Evolutionary conservation across 2,797 vertebrate species (phyloP).

Genomic region (Trachurus trachurus): DNA sequence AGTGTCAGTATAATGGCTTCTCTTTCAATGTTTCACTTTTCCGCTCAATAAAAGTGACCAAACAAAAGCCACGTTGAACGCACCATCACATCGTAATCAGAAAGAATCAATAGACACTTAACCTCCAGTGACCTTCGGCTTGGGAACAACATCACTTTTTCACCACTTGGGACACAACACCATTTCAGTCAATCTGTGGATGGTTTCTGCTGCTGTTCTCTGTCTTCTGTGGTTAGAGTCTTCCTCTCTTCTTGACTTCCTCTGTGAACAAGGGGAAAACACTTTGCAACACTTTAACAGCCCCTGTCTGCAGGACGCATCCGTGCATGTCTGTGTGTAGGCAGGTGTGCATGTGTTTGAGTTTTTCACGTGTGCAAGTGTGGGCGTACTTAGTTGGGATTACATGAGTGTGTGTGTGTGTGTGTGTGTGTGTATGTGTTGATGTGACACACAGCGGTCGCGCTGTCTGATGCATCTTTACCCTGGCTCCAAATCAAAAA

Average conservation of each 20-base stretch:
- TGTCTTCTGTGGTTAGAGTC: background rate
- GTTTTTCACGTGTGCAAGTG: slow-evolving; percentile 16
- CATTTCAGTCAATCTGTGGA: background rate
- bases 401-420: background rate
- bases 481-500: slow-evolving; percentile 82
- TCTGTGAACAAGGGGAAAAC: slow-evolving; percentile 21
- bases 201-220: background rate
- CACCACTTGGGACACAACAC: slow-evolving; percentile 1
- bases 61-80: background rate
- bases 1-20: slow-evolving; percentile 27
- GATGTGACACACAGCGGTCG: slow-evolving; percentile 58
- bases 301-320: slow-evolving; percentile 39
- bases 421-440: slow-evolving; percentile 22
- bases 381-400: background rate
- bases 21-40: slow-evolving; percentile 19
- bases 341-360: background rate
- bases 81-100: slow-evolving; percentile 16
- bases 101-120: slow-evolving; percentile 49
- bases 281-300: slow-evolving; percentile 2
- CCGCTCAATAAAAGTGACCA: slow-evolving; percentile 29
- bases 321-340: background rate
- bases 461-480: slow-evolving; percentile 73
- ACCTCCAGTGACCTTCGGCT: slow-evolving; percentile 48
- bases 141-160: slow-evolving; percentile 3
- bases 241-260: background rate